Percentiles rank a stretch among this genome's conserved stretches.
phyloP scores from a whole-genome alignment of 2,888 invertebrate species.

The Cyaniris semiargus region DNA sequence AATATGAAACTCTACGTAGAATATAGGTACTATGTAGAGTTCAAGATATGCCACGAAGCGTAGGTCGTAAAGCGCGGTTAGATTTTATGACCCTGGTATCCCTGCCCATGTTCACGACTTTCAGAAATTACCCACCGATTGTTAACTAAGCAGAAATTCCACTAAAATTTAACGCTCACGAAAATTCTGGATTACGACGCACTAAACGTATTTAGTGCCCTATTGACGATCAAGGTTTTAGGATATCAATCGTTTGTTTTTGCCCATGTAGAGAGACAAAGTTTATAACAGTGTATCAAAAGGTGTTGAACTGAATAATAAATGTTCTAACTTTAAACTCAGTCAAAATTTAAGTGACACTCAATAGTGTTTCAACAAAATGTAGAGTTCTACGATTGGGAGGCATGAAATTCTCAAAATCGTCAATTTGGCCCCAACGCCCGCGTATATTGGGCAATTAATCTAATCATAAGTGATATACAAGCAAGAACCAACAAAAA shows the following conservation, averaged over 20 bases:
- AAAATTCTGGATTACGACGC: conserved; percentile 27
- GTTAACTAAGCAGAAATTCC: conserved; percentile 60
- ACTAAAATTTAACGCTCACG: conserved; percentile 51
- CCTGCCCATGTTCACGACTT: conserved; percentile 50
- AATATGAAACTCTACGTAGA: not conserved
- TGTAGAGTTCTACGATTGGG: not conserved
- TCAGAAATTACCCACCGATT: conserved; percentile 48
- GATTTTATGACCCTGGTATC: conserved; percentile 54
- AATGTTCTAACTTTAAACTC: not conserved
- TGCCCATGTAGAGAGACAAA: not conserved
- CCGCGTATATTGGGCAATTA: conserved; percentile 24
- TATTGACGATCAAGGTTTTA: conserved; percentile 31
- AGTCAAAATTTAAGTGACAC: not conserved
- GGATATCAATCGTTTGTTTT: not conserved
- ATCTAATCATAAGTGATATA: conserved; percentile 27
- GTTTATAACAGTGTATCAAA: not conserved
- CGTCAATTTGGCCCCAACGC: not conserved
- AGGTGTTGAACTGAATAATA: not conserved
- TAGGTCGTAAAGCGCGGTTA: conserved; percentile 60
- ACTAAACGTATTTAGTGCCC: conserved; percentile 31
- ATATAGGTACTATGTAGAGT: not conserved
- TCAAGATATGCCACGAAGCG: conserved; percentile 28
- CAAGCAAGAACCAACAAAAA: conserved; percentile 68
- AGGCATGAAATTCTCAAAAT: not conserved
- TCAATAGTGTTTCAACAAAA: not conserved